Conservation (phyloP, 2,113 vertebrate genomes). For the Gopherus flavomarginatus region DNA sequence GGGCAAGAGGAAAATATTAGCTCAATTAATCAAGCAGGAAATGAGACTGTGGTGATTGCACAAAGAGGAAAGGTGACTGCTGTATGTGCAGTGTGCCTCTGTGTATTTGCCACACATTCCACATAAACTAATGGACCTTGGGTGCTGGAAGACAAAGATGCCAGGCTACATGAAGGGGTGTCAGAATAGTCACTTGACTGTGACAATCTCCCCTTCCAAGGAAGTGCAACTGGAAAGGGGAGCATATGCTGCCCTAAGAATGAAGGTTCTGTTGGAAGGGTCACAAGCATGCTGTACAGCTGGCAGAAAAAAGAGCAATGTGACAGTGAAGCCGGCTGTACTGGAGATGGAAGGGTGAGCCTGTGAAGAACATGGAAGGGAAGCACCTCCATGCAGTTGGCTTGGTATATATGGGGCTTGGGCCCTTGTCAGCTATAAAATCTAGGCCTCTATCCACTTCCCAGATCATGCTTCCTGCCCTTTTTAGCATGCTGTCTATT, state of each 20-base stretch:
- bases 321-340: not conserved
- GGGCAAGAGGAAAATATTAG: not conserved
- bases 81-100: not conserved
- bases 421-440: not conserved
- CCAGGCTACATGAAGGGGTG: not conserved
- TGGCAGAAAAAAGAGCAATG: not conserved
- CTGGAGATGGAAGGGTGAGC: not conserved
- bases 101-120: not conserved
- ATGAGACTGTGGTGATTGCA: rapidly evolving
- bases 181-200: not conserved
- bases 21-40: not conserved
- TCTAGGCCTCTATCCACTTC: not conserved
- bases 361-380: not conserved
- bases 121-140: not conserved
- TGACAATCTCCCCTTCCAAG: not conserved
- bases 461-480: not conserved
- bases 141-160: not conserved
- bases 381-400: not conserved
- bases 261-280: not conserved
- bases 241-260: not conserved
- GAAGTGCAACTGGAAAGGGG: not conserved
- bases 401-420: not conserved
- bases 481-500: not conserved
- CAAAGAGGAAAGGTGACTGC: not conserved
- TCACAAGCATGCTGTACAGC: not conserved